Base-by-base conservation (phyloP, 1,140 invertebrate genomes). In the Caerostris darwini region DNA sequence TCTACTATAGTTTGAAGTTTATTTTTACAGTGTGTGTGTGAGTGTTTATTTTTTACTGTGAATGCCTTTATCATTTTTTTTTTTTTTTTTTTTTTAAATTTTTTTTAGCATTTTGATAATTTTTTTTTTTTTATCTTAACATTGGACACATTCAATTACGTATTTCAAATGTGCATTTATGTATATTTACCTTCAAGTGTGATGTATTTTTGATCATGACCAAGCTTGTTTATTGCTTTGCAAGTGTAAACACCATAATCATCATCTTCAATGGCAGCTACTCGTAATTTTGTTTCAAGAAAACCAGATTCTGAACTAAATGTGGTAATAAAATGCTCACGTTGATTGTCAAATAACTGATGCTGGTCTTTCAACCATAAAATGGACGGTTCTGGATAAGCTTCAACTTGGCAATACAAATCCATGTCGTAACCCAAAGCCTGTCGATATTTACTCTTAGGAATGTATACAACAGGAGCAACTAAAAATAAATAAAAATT, bases 391-490 rank as follows among this genome's bases (percentile, higher is more conserved):
- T 98, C 98, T 17, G 98, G 98, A 96, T 98, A 99, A 0, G 98
- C 98, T 96, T 99, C 98, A 6, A 99, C 97, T 95, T 98, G 98
- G 95, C 98, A 99, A 95, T 98, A 98, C 91, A 99, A 96, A 95
- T 99, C 98, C 98, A 98, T 98, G 95, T 99, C 98, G 95, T 98
- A 99, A 95, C 98, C 98, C 7, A 99, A 96, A 7, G 98, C 98
- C 97, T 99, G 97, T 34, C 98, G 98, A 19, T 99, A 96, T 14
- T 98, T 96, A 17, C 94, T 94, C 64, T 95, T 94, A 1, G 98
- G 97, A 17, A 98, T 98, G 4, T 97, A 97, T 58, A 99, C 98
- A 0, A 98, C 97, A 0, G 98, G 98, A 0, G 98, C 96, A 95
- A 95, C 94, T 94, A 94, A 8, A 95, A 95, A 95, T 3, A 69